Conservation (phyloP, 2,888 invertebrate genomes). For the Mesorhabditis belari region DNA sequence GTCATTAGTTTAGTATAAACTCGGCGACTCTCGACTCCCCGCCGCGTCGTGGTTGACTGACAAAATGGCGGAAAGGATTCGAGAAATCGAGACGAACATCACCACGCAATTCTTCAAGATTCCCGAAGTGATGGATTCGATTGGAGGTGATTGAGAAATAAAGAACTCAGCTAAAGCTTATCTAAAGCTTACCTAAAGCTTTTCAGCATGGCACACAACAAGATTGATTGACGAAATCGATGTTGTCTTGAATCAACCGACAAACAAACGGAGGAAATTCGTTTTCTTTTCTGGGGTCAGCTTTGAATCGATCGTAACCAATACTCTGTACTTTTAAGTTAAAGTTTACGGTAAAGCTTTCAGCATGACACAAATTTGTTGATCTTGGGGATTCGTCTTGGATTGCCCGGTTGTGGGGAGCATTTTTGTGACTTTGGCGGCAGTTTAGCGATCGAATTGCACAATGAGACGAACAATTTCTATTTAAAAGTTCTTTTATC, state of each 20-base stretch:
- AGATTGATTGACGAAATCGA: background rate
- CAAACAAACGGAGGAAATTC: background rate
- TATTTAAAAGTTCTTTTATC: background rate
- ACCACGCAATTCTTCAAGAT: background rate
- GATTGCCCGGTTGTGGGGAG: too few species aligned
- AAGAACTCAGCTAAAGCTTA: background rate
- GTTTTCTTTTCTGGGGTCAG: background rate
- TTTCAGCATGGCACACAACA: background rate
- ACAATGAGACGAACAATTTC: background rate
- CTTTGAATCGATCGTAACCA: too few species aligned
- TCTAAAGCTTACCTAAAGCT: too few species aligned
- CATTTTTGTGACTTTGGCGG: background rate
- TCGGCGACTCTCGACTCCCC: background rate
- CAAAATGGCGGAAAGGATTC: background rate
- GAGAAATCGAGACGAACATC: background rate
- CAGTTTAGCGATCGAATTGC: background rate
- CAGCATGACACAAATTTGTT: background rate
- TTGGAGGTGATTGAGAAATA: background rate
- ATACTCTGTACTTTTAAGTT: too few species aligned
- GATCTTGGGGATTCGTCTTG: background rate
- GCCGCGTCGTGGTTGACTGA: background rate
- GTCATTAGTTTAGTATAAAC: too few species aligned
- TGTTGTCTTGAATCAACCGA: background rate
- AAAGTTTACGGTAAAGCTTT: background rate
- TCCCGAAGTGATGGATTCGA: background rate